Percentiles rank a stretch among this genome's conserved stretches.
Conservation (phyloP, 2,797 vertebrate species). For the Pipistrellus pipistrellus region DNA sequence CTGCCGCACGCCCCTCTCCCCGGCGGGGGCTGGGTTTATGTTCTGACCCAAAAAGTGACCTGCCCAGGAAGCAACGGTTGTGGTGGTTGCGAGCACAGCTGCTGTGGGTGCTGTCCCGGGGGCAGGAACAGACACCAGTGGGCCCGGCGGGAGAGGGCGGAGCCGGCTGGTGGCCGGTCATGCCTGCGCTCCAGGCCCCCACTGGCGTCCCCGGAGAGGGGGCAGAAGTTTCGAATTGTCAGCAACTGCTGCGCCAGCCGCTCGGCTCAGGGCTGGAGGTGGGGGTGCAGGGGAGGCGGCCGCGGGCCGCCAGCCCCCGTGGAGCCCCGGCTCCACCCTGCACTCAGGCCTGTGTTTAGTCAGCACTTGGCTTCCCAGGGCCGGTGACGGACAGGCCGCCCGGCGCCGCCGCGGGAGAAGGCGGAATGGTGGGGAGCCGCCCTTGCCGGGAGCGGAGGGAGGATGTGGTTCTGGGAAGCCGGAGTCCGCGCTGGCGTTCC, state of each 20-base stretch:
- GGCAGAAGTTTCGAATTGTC: slow-evolving; percentile 83
- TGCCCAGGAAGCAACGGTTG: slow-evolving; percentile 77
- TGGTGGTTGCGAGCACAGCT: slow-evolving; percentile 68
- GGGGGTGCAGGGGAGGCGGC: slow-evolving; percentile 30
- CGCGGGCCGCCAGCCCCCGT: neutral
- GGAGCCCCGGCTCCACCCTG: slow-evolving; percentile 74
- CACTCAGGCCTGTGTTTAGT: slow-evolving; percentile 81
- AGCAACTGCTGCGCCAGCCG: slow-evolving; percentile 82
- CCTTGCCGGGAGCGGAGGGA: slow-evolving; percentile 62
- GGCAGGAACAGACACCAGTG: slow-evolving; percentile 69
- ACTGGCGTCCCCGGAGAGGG: slow-evolving; percentile 76
- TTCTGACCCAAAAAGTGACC: slow-evolving; percentile 78
- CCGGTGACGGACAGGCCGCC: slow-evolving; percentile 82
- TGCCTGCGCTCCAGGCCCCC: slow-evolving; percentile 77
- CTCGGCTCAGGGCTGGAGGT: slow-evolving; percentile 79
- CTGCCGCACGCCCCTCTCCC: neutral
- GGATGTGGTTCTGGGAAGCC: slow-evolving; percentile 68
- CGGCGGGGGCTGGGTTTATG: slow-evolving; percentile 59
- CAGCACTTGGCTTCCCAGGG: slow-evolving; percentile 82
- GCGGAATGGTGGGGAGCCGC: slow-evolving; percentile 82
- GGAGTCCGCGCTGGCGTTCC: slow-evolving; percentile 35
- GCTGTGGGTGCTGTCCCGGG: slow-evolving; percentile 72
- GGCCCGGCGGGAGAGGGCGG: slow-evolving; percentile 50
- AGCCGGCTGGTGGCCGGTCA: slow-evolving; percentile 58
- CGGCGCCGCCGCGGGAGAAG: slow-evolving; percentile 77